phyloP scores from a whole-genome alignment of 2,113 vertebrate species.

The Carlito syrichta region DNA sequence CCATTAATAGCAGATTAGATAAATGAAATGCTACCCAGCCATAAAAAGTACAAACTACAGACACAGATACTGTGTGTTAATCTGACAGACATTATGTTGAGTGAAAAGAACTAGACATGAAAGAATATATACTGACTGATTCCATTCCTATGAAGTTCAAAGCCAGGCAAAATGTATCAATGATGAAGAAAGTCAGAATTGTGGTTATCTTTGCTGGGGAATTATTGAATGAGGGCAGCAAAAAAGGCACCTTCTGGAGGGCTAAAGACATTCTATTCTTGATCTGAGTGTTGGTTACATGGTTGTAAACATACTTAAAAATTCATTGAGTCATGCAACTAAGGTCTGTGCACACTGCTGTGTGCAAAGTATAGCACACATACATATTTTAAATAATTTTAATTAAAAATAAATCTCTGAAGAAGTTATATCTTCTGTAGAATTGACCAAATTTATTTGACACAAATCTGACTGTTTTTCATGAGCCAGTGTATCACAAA shows the following conservation, averaged over 20 bases:
- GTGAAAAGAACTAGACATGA: neutral
- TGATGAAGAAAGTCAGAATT: neutral
- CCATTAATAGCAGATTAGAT: neutral
- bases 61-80: too few species aligned
- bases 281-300: neutral
- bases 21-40: neutral
- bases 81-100: neutral
- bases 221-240: neutral
- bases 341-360: neutral
- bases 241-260: neutral
- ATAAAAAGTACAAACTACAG: neutral
- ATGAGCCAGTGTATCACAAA: neutral
- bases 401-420: neutral
- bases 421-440: neutral
- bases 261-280: neutral
- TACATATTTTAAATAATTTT: neutral
- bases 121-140: neutral
- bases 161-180: neutral
- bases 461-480: neutral
- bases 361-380: too few species aligned
- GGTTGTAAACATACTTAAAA: neutral
- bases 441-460: neutral
- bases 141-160: neutral
- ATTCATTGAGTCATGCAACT: neutral
- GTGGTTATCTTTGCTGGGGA: neutral